phyloP scores from a whole-genome alignment of 1,140 invertebrate genomes.

The Drosophila ambigua region DNA sequence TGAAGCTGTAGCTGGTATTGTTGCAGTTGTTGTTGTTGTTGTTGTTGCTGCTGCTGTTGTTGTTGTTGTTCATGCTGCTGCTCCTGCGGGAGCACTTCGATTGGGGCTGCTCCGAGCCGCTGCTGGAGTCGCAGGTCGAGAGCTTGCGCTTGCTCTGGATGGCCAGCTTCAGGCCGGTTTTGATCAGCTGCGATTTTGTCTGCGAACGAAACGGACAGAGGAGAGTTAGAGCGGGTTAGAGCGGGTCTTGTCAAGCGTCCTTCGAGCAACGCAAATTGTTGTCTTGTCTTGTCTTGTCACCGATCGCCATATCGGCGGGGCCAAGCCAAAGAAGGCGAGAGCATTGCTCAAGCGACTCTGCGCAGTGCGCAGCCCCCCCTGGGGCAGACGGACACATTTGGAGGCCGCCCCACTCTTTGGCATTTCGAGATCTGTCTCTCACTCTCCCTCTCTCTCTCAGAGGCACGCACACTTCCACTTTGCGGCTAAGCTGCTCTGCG shows the following conservation, averaged over 20 bases:
- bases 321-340: conserved; percentile 55
- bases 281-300: conserved; percentile 69
- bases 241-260: conserved; percentile 35
- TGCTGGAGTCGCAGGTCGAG: conserved; percentile 86
- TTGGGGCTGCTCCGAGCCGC: conserved; percentile 85
- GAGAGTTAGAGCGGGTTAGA: conserved; percentile 18
- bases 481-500: too few relatives aligned
- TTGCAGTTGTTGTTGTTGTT: conserved; percentile 33
- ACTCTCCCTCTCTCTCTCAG: too few relatives aligned
- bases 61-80: conserved; percentile 26
- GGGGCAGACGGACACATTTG: conserved; percentile 1
- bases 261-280: conserved; percentile 53
- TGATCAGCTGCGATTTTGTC: conserved; percentile 95
- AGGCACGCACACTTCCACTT: too few relatives aligned
- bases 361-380: too few relatives aligned
- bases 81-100: conserved; percentile 74
- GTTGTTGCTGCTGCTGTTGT: conserved; percentile 18
- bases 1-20: not conserved
- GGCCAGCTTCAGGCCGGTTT: conserved; percentile 94
- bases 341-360: conserved; percentile 40
- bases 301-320: conserved; percentile 60
- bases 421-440: too few relatives aligned
- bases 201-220: conserved; percentile 82
- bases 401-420: too few relatives aligned
- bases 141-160: conserved; percentile 94